Evolutionary conservation across 2,113 vertebrate genomes (phyloP).

Genomic region (Syrmaticus mikado): DNA sequence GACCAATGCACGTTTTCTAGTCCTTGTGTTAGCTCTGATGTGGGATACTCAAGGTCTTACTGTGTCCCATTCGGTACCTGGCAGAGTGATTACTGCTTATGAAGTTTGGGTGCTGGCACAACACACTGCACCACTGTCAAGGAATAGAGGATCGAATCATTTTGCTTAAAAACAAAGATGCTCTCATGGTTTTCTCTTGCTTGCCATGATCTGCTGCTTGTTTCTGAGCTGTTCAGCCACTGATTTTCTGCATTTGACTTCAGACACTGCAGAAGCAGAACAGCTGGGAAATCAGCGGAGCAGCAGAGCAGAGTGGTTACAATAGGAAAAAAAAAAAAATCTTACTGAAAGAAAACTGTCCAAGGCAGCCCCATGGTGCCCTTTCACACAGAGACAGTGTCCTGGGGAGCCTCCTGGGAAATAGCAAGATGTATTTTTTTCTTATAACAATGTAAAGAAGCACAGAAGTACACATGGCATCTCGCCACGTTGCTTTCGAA

Average conservation of each 20-base stretch:
- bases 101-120: background rate
- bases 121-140: accelerated
- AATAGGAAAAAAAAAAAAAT: slow-evolving; percentile 18
- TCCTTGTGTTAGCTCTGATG: background rate
- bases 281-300: slow-evolving; percentile 76
- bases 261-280: slow-evolving; percentile 34
- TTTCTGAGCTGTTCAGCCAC: slow-evolving; percentile 39
- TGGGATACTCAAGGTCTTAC: background rate
- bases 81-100: background rate
- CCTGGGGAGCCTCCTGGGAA: slow-evolving; percentile 56
- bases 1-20: background rate
- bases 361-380: slow-evolving; percentile 61
- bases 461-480: background rate
- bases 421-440: slow-evolving; percentile 59
- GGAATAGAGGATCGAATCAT: background rate
- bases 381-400: slow-evolving; percentile 64
- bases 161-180: background rate
- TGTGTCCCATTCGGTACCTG: background rate
- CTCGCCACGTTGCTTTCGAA: background rate
- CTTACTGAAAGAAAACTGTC: slow-evolving; percentile 72
- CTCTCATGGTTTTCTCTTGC: slow-evolving; percentile 41
- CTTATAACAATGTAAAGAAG: slow-evolving; percentile 57
- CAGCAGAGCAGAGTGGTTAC: slow-evolving; percentile 73
- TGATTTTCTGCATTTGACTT: slow-evolving; percentile 48
- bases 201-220: slow-evolving; percentile 7